Conservation (phyloP, 1,140 invertebrate genomes). For the Semibalanus balanoides region DNA sequence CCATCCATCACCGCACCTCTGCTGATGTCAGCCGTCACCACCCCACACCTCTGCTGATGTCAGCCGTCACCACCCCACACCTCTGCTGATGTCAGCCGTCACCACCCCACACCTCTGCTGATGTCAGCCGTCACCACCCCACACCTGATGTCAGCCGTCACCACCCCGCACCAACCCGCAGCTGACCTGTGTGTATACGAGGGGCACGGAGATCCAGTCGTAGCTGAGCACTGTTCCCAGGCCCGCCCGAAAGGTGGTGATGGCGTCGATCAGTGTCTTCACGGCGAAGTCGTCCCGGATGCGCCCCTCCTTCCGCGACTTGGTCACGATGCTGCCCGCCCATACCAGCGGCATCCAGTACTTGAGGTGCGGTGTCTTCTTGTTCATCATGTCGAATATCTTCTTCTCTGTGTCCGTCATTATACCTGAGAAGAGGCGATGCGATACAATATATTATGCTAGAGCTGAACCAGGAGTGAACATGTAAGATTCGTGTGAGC, state of each 20-base stretch:
- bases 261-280: conserved; percentile 74
- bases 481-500: too few relatives aligned
- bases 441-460: too few relatives aligned
- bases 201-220: conserved; percentile 78
- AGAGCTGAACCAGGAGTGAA: too few relatives aligned
- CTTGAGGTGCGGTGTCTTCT: conserved; percentile 11
- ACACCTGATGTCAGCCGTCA: too few relatives aligned
- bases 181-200: conserved; percentile 91
- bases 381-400: conserved; percentile 29
- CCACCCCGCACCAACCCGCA: too few relatives aligned
- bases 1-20: background rate
- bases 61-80: too few relatives aligned
- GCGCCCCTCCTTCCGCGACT: conserved; percentile 63
- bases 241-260: conserved; percentile 71
- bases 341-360: conserved; percentile 34
- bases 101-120: too few relatives aligned
- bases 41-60: too few relatives aligned
- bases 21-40: too few relatives aligned
- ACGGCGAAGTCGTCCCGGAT: conserved; percentile 86
- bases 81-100: too few relatives aligned
- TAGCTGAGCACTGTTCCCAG: conserved; percentile 57
- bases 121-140: too few relatives aligned
- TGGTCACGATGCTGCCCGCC: conserved; percentile 77
- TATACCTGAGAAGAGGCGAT: conserved; percentile 34
- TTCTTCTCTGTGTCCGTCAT: conserved; percentile 45